phyloP scores from a whole-genome alignment of 2,888 invertebrate species.

The Apantesis nais region DNA sequence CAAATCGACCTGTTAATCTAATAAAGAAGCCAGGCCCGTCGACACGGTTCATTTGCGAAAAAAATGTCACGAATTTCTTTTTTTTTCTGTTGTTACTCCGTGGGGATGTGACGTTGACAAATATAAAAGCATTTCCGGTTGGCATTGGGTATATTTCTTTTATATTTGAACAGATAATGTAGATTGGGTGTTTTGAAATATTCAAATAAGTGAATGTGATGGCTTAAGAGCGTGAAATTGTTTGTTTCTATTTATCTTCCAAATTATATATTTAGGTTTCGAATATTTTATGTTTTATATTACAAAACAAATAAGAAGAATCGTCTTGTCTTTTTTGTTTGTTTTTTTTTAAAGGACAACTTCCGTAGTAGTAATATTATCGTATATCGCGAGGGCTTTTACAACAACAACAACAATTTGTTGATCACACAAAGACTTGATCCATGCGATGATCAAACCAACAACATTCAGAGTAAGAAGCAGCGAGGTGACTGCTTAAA shows the following conservation, averaged over 20 bases:
- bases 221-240: constrained; percentile 43
- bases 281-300: not conserved
- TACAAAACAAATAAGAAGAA: not conserved
- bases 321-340: not conserved
- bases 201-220: constrained; percentile 51
- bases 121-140: constrained; percentile 81
- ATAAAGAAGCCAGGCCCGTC: constrained; percentile 72
- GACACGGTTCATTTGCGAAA: constrained; percentile 83
- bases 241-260: constrained; percentile 30
- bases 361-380: no score
- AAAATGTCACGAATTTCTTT: constrained; percentile 73
- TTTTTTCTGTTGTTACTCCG: constrained; percentile 62
- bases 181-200: constrained; percentile 67
- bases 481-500: no score
- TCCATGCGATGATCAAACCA: no score
- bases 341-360: no score
- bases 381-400: no score
- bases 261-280: constrained; percentile 1
- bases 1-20: constrained; percentile 85
- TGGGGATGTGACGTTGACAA: constrained; percentile 82
- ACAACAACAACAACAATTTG: no score
- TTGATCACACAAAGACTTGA: no score
- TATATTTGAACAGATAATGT: constrained; percentile 79
- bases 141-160: constrained; percentile 67
- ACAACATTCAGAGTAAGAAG: no score